Conservation (phyloP, 2,113 vertebrate species). For the Gymnarchus niloticus region DNA sequence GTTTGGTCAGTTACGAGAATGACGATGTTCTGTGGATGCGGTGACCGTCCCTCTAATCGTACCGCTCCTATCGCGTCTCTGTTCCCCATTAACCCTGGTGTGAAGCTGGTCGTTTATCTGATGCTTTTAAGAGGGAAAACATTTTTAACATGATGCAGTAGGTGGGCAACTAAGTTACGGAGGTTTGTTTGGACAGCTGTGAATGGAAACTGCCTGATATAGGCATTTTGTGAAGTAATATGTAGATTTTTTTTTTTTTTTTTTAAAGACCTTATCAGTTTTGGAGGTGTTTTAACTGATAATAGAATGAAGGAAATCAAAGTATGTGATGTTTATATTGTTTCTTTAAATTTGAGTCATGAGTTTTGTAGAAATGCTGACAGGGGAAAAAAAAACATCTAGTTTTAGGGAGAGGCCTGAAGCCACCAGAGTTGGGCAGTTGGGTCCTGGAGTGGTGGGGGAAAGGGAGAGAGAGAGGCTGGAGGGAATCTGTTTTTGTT, state of each 20-base stretch:
- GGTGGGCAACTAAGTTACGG: background rate
- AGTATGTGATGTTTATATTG: background rate
- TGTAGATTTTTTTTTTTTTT: no score
- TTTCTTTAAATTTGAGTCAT: background rate
- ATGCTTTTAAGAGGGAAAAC: background rate
- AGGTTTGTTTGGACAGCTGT: background rate
- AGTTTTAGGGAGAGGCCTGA: background rate
- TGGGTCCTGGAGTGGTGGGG: background rate
- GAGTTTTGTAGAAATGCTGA: background rate
- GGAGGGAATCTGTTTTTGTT: slow-evolving; percentile 64
- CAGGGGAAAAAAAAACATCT: background rate
- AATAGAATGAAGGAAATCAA: background rate
- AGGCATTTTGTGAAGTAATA: background rate
- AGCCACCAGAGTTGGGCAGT: background rate
- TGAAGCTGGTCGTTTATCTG: background rate
- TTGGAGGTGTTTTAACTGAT: background rate
- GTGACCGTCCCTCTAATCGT: background rate
- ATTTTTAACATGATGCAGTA: background rate
- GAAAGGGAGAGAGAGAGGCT: slow-evolving; percentile 27
- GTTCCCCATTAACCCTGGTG: background rate
- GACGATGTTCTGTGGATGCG: background rate
- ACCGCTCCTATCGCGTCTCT: background rate
- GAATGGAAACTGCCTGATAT: slow-evolving; percentile 2
- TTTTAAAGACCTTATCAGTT: background rate
- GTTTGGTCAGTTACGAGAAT: background rate